Percentiles rank a stretch among this genome's conserved stretches.
phyloP scores from a whole-genome alignment of 2,888 invertebrate genomes.

The Eilema depressum region DNA sequence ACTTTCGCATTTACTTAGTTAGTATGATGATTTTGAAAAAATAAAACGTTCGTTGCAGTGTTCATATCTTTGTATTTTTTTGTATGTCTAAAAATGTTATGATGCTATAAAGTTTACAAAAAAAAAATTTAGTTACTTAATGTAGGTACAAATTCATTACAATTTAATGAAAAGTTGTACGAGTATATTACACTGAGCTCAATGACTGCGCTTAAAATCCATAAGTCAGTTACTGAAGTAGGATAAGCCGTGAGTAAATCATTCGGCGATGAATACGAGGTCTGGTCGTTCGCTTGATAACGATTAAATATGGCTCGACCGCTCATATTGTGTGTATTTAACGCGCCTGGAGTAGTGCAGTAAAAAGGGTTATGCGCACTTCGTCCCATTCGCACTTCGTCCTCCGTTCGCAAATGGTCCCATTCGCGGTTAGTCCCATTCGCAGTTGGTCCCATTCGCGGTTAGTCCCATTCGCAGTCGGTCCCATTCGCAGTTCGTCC shows the following conservation, averaged over 20 bases:
- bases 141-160: neutral
- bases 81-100: neutral
- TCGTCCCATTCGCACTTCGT: too few species aligned
- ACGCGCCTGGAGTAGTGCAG: constrained; percentile 54
- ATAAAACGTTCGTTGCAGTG: too few species aligned
- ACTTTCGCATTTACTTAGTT: too few species aligned
- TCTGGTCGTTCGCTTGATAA: constrained; percentile 76
- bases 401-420: too few species aligned
- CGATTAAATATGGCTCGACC: constrained; percentile 80
- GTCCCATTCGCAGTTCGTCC: too few species aligned
- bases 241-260: constrained; percentile 84
- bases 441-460: too few species aligned
- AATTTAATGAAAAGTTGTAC: constrained; percentile 9
- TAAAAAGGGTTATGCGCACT: too few species aligned
- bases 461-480: too few species aligned
- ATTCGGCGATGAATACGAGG: constrained; percentile 79
- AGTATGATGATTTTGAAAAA: too few species aligned
- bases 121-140: too few species aligned
- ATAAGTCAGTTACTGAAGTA: constrained; percentile 75
- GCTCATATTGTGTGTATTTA: constrained; percentile 78
- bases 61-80: neutral
- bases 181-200: constrained; percentile 40
- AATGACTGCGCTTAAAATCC: constrained; percentile 52
- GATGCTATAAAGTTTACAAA: too few species aligned
- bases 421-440: too few species aligned